Conservation (phyloP, 2,888 invertebrate species). For the Scrobipalpa atriplicella region DNA sequence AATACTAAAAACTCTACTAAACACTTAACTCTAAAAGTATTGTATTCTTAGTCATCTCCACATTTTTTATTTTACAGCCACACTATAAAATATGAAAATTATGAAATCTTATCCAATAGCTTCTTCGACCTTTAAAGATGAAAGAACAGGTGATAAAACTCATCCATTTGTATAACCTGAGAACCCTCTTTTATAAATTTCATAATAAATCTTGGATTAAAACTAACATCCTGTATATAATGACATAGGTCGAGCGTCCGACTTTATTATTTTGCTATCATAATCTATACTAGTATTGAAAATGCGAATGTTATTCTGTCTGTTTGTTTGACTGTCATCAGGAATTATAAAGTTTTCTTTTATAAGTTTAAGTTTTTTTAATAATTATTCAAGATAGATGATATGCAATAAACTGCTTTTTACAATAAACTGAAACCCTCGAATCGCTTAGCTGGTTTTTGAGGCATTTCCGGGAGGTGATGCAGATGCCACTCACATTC, state of each 20-base stretch:
- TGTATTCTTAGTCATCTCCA: too few species aligned
- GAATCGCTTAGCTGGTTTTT: too few species aligned
- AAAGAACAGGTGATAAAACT: constrained; percentile 7
- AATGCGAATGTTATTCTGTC: background rate
- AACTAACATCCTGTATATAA: constrained; percentile 8
- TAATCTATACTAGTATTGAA: background rate
- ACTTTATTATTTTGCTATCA: constrained; percentile 4
- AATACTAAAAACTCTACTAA: too few species aligned
- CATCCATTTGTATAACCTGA: background rate
- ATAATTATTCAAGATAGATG: too few species aligned
- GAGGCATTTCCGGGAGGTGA: too few species aligned
- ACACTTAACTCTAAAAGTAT: too few species aligned
- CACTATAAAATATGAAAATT: background rate
- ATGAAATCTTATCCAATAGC: background rate
- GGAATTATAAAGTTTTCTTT: too few species aligned
- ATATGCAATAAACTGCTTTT: too few species aligned
- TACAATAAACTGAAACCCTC: too few species aligned
- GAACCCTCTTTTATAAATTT: background rate
- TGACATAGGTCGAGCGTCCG: background rate
- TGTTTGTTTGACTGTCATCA: too few species aligned
- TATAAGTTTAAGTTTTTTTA: too few species aligned
- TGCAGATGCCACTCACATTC: too few species aligned
- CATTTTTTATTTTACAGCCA: background rate
- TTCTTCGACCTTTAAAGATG: background rate
- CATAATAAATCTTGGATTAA: background rate